Conservation (phyloP, 2,888 invertebrate species). For the Mythimna lalbum region DNA sequence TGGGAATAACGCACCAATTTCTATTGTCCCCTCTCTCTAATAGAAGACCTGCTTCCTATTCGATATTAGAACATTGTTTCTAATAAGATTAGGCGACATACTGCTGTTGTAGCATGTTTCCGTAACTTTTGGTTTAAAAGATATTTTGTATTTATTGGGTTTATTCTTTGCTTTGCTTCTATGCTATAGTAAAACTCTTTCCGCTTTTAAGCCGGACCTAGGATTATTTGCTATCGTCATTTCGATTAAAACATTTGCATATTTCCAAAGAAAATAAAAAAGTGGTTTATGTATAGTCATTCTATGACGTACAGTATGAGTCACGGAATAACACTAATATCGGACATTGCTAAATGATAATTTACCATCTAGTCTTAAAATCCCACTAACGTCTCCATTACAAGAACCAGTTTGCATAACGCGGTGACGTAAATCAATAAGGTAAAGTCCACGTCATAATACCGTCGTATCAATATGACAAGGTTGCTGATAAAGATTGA, state of each 20-base stretch:
- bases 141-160: constrained; percentile 3
- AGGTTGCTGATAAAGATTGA: constrained; percentile 71
- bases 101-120: constrained; percentile 7
- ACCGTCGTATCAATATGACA: constrained; percentile 60
- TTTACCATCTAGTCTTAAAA: constrained; percentile 39
- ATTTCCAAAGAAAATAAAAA: constrained; percentile 33
- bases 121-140: constrained; percentile 9
- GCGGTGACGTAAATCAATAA: constrained; percentile 64
- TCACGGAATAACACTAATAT: constrained; percentile 22
- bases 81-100: constrained; percentile 35
- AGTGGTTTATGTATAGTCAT: constrained; percentile 12
- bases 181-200: not conserved
- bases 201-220: constrained; percentile 35
- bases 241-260: constrained; percentile 4
- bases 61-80: constrained; percentile 22
- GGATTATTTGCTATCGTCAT: not conserved
- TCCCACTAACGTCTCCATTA: constrained; percentile 27
- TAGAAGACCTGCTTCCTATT: constrained; percentile 19
- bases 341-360: constrained; percentile 35
- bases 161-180: not conserved
- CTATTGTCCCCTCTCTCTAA: constrained; percentile 20
- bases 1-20: constrained; percentile 49
- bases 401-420: constrained; percentile 57
- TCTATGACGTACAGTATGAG: constrained; percentile 25
- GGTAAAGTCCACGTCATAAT: constrained; percentile 65